These are phyloP conservation scores for Acanthosepion lycidas DNA, from an alignment of 2,888 invertebrate species.

Conservation along the genomic window DNA sequence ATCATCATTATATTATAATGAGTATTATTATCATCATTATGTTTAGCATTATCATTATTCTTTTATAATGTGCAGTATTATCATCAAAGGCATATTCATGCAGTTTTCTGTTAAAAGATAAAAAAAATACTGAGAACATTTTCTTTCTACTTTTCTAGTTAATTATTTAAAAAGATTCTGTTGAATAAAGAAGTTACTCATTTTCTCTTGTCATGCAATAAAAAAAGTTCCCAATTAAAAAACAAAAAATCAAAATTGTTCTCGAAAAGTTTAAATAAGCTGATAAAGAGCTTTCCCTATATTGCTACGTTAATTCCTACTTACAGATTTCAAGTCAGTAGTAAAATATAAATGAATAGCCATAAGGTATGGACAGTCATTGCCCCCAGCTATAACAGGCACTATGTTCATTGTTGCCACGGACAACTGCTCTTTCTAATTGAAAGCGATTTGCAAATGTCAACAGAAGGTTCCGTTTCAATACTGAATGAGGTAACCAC, in stretches of 20 bases:
- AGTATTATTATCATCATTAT: too few species aligned
- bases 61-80: too few species aligned
- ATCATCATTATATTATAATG: too few species aligned
- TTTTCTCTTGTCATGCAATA: neutral
- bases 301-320: neutral
- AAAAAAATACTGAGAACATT: too few species aligned
- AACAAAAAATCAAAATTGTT: neutral
- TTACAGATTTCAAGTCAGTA: neutral
- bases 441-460: slow-evolving; percentile 14
- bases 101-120: too few species aligned
- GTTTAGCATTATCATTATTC: too few species aligned
- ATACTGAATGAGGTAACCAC: neutral
- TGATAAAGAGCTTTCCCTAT: neutral
- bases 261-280: neutral
- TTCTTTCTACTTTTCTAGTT: neutral
- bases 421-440: slow-evolving; percentile 21
- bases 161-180: too few species aligned
- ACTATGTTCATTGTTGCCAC: slow-evolving; percentile 15
- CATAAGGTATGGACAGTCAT: neutral
- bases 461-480: slow-evolving; percentile 9
- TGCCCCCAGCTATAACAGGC: neutral
- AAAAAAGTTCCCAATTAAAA: neutral
- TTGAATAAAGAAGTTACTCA: too few species aligned
- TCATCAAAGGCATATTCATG: too few species aligned
- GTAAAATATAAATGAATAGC: neutral